Evolutionary conservation across 2,888 invertebrate species (phyloP).

Genomic region (Pyrrhia umbra): DNA sequence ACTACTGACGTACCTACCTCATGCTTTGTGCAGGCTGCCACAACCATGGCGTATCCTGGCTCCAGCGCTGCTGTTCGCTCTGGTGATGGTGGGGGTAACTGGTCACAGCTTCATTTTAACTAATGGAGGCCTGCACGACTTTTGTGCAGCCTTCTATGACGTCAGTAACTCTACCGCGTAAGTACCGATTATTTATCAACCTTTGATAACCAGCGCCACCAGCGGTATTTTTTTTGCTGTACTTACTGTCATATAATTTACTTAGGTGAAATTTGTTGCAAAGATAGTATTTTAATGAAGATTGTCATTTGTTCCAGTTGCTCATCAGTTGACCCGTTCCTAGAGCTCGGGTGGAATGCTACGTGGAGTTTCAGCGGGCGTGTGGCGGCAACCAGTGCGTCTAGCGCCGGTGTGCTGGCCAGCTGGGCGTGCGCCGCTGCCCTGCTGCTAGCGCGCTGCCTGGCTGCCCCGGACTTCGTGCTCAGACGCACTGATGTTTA

Average conservation of each 20-base stretch:
- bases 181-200: slow-evolving; percentile 55
- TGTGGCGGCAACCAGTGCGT: slow-evolving; percentile 75
- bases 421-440: slow-evolving; percentile 83
- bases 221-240: too few relatives aligned
- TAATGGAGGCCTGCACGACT: slow-evolving; percentile 80
- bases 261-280: too few relatives aligned
- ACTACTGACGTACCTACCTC: background rate
- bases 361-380: slow-evolving; percentile 77
- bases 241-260: too few relatives aligned
- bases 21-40: slow-evolving; percentile 69
- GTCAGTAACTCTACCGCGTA: slow-evolving; percentile 82
- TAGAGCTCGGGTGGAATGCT: slow-evolving; percentile 72
- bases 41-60: slow-evolving; percentile 84
- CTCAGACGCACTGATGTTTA: slow-evolving; percentile 76
- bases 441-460: slow-evolving; percentile 80
- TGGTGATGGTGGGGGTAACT: slow-evolving; percentile 82
- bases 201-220: background rate
- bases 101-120: slow-evolving; percentile 82
- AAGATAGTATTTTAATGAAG: background rate
- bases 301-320: slow-evolving; percentile 69
- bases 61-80: slow-evolving; percentile 81
- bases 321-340: slow-evolving; percentile 76
- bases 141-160: slow-evolving; percentile 80
- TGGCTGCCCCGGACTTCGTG: slow-evolving; percentile 82
- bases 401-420: slow-evolving; percentile 80